Evolutionary conservation across 2,888 invertebrate genomes (phyloP), one percentile per base, ranked within the genome.

Genomic region (Coelinius sp.): DNA sequence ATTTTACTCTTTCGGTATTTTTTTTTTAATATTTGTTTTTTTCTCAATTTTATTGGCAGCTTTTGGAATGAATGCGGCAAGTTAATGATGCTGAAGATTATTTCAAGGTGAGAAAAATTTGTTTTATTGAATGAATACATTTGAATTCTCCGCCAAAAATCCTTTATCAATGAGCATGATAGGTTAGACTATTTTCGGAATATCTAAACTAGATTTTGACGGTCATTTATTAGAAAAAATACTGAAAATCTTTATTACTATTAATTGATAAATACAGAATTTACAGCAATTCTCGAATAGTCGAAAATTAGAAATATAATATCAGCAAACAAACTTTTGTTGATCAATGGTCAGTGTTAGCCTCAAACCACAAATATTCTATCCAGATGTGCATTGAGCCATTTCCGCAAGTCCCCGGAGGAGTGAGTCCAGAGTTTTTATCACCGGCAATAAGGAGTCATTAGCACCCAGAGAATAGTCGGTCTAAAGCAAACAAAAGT

Each of bases 371-470:
- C 20, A 31, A 59, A 27, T 17, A 56, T 56, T 56, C 35, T 20
- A 31, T 17, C 46, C 59, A 59, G 59, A 59, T 59, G 59, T 35
- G 59, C 35, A 59, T 14, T 27, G 8, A 14, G 10, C 17, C 31
- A 59, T 35, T 27, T 59, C 59, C 59, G 59, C 31, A 59, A 59
- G 59, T 59, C 59, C 59, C 59, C 31, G 44, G n/a, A 44, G 44
- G 14, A 53, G 24, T 10, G 12, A 53, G 25, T 56, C 31, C 31
- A 10, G 6, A 59, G 59, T 59, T 59, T 59, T 59, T 59, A 59
- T 59, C 59, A 31, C 27, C 20, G 2, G 59, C 31, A 59, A 59
- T 59, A 20, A 59, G 59, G 14, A 59, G 59, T 59, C 59, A 59
- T 59, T 59, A 59, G 59, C 59, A 59, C 59, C 59, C 59, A 31